Evolutionary conservation across 2,888 invertebrate species (phyloP).

Genomic region (Noctuana brunneofusca): DNA sequence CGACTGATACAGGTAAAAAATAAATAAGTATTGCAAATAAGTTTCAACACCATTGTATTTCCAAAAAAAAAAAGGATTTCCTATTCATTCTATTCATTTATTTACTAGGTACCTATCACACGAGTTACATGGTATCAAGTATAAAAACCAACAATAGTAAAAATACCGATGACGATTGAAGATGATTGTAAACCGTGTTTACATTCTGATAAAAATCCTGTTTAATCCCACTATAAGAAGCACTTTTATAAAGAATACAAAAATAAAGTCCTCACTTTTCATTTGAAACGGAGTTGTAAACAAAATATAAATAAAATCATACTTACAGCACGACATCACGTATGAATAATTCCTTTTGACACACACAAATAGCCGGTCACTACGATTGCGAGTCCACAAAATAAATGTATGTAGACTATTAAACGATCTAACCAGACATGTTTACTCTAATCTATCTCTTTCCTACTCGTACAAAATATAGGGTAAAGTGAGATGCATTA

Average conservation of each 20-base stretch:
- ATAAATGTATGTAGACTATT: slow-evolving; percentile 30
- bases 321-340: slow-evolving; percentile 67
- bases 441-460: slow-evolving; percentile 25
- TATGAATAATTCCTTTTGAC: slow-evolving; percentile 26
- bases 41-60: no score
- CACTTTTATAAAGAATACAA: background rate
- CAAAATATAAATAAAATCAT: slow-evolving; percentile 38
- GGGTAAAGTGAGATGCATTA: slow-evolving; percentile 13
- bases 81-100: no score
- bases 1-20: no score
- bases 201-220: background rate
- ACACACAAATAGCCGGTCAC: slow-evolving; percentile 35
- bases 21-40: no score
- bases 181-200: background rate
- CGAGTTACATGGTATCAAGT: no score
- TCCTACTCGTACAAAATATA: slow-evolving; percentile 1
- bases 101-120: no score
- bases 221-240: background rate
- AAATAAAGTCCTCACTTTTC: background rate
- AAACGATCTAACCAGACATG: slow-evolving; percentile 14
- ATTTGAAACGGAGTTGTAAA: background rate
- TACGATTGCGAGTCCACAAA: slow-evolving; percentile 11
- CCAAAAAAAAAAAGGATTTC: no score
- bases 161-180: no score
- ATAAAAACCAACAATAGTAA: background rate